Evolutionary conservation across 2,797 vertebrate genomes (phyloP), one percentile per base, ranked within the genome.

Genomic region (Sebastiscus tertius): DNA sequence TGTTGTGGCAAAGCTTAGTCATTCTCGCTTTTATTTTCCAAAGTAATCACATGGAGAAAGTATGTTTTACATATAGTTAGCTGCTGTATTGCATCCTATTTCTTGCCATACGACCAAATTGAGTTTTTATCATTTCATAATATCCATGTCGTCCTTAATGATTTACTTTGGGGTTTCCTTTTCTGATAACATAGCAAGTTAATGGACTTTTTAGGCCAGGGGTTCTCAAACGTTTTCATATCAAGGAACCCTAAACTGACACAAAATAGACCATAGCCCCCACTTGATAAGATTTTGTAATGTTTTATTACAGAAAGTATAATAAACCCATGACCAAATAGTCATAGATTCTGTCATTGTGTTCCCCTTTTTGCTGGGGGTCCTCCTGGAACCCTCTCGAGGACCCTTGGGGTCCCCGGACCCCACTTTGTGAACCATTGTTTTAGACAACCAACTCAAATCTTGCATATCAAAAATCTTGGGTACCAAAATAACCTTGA

Each of bases 241-340:
- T 46, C 42, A 46, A 46, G 16, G 42, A 46, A 16, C 0, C 42
- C 42, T 46, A 18, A 46, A 46, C 42, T 18, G 16, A 46, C 42
- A 46, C 42, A 46, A 46, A 46, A 18, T 46, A 42, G 16, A 46
- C 42, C 42, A 46, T 0, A 0, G 42, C 18, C 42, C 42, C 14
- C 16, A 46, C 14, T 46, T 16, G 6, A 46, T 18, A 16, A 0
- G 42, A 46, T 46, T 46, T 46, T 18, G 42, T 46, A 46, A 46
- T 46, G 16, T 46, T 46, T 46, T 46, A 46, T 46, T 18, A 46
- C 42, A 18, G 42, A 16, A 0, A 18, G 42, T 46, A 7, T 46
- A 18, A 18, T 46, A 46, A 46, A 46, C 16, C 14, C 42, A 46
- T 0, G 0, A 46, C 42, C 16, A 18, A 46, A 46, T 46, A 46